These are phyloP conservation scores for Cathartes aura DNA, from an alignment of 2,113 vertebrate genomes.

Conservation along the genomic window DNA sequence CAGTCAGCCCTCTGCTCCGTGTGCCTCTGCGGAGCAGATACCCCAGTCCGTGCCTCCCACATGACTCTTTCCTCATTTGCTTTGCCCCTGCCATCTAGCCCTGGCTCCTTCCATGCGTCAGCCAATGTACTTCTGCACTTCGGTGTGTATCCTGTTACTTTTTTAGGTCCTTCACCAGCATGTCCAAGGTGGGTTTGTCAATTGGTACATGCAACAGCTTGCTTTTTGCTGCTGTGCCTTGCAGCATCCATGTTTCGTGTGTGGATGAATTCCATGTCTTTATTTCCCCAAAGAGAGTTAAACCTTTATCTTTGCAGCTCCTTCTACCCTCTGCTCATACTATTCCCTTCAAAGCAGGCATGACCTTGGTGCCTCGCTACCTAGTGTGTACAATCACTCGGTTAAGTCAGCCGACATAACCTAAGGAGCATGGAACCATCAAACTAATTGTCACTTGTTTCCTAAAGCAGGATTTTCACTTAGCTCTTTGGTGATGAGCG, in stretches of 20 bases:
- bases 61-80: not conserved
- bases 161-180: not conserved
- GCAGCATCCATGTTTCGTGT: rapidly evolving
- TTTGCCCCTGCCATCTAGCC: not conserved
- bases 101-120: not conserved
- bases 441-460: not conserved
- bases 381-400: not conserved
- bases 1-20: not conserved
- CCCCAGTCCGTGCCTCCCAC: rapidly evolving
- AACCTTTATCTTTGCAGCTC: not conserved
- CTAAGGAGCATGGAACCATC: not conserved
- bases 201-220: not conserved
- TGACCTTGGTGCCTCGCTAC: not conserved
- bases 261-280: not conserved
- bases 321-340: not conserved
- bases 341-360: not conserved
- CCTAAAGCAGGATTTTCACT: slow-evolving; percentile 11
- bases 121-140: not conserved
- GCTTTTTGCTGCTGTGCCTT: not conserved
- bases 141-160: not conserved
- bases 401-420: not conserved
- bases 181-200: not conserved
- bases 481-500: not conserved
- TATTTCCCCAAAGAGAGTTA: not conserved
- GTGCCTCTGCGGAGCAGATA: not conserved